Evolutionary conservation across 2,113 vertebrate species (phyloP).

Genomic region (Australoheros scitulus): DNA sequence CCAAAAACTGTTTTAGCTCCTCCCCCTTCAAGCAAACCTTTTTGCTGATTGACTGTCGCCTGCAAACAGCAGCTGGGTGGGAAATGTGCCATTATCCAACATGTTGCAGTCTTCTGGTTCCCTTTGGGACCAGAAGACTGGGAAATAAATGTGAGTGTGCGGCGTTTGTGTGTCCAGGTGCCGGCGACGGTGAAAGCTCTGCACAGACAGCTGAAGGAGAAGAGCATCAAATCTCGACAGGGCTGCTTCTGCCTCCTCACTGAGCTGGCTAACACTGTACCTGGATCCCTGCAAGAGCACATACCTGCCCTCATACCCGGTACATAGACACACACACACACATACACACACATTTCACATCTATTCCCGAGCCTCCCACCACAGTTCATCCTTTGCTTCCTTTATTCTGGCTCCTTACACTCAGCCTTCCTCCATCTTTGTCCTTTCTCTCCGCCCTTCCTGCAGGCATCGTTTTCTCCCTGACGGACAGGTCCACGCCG

Average conservation of each 20-base stretch:
- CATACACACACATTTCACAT: not conserved
- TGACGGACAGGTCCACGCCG: slow-evolving; percentile 88
- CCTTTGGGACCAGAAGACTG: too few relatives aligned
- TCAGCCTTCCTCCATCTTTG: not conserved
- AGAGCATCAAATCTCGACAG: slow-evolving; percentile 88
- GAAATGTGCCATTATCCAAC: not conserved
- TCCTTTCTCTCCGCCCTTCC: not conserved
- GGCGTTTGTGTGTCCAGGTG: slow-evolving; percentile 78
- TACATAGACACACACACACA: slow-evolving; percentile 68
- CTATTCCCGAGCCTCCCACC: rapidly evolving
- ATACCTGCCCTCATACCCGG: slow-evolving; percentile 87
- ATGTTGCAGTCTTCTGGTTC: not conserved
- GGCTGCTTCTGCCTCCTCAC: slow-evolving; percentile 90
- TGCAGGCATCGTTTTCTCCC: slow-evolving; percentile 88
- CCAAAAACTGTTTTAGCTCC: not conserved
- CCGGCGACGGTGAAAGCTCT: slow-evolving; percentile 88
- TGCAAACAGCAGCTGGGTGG: too few relatives aligned
- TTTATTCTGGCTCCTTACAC: too few relatives aligned
- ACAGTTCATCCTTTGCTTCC: not conserved
- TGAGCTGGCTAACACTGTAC: slow-evolving; percentile 85
- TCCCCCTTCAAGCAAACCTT: not conserved
- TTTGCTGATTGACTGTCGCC: too few relatives aligned
- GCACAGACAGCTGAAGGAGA: slow-evolving; percentile 90
- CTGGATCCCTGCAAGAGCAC: slow-evolving; percentile 87
- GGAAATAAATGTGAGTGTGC: not conserved